These are phyloP conservation scores for Dendroctonus ponderosae DNA, from an alignment of 1,140 invertebrate genomes.

Conservation along the genomic window DNA sequence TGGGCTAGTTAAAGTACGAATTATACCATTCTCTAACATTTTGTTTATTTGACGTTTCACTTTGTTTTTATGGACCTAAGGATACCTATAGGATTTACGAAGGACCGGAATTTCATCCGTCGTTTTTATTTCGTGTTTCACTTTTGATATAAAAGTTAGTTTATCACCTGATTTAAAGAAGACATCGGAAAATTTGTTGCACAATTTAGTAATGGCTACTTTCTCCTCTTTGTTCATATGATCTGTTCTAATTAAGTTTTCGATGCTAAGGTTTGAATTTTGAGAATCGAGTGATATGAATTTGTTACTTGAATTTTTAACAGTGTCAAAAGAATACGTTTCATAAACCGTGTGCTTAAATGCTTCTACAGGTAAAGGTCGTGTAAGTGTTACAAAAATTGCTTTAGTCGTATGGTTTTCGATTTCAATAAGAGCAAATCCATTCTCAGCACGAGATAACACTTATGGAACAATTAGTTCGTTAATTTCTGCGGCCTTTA, in stretches of 20 bases:
- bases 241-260: conserved; percentile 27
- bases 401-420: not conserved
- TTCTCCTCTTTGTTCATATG: conserved; percentile 39
- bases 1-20: conserved; percentile 44
- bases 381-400: not conserved
- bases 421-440: not conserved
- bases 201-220: conserved; percentile 27
- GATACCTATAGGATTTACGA: conserved; percentile 47
- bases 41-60: conserved; percentile 43
- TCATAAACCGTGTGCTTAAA: no score
- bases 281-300: not conserved
- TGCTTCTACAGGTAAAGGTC: no score
- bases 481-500: no score
- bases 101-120: conserved; percentile 39
- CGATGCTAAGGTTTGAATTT: not conserved
- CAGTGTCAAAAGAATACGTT: not conserved
- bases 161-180: conserved; percentile 30
- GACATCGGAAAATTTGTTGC: conserved; percentile 34
- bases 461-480: no score
- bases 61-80: conserved; percentile 43
- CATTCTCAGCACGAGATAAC: no score
- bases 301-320: not conserved
- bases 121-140: conserved; percentile 42
- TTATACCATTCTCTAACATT: conserved; percentile 40
- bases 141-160: conserved; percentile 30